Conservation (phyloP, 2,797 vertebrate species). For the Ctenosaura bakeri region DNA sequence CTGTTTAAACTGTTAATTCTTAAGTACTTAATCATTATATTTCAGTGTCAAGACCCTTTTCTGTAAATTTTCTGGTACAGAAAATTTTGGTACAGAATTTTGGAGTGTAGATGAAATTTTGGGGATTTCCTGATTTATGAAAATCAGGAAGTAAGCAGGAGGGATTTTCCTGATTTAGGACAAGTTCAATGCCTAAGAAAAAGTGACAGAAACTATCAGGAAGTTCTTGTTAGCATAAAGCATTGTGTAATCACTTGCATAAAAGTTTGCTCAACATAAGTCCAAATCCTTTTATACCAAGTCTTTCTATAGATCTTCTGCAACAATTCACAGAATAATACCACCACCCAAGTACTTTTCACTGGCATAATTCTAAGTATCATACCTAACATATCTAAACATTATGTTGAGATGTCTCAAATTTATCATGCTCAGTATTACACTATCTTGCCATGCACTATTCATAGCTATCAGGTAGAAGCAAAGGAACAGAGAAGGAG, state of each 20-base stretch:
- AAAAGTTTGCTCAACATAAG: neutral
- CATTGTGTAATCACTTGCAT: neutral
- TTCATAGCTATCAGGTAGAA: neutral
- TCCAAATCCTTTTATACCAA: neutral
- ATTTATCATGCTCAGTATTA: neutral
- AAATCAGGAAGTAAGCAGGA: neutral
- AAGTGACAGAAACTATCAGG: neutral
- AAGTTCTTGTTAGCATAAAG: neutral
- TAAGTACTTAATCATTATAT: neutral
- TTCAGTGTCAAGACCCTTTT: neutral
- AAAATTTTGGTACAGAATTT: neutral
- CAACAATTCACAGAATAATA: neutral
- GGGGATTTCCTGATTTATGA: too few relatives aligned
- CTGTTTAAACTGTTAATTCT: neutral
- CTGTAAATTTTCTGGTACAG: neutral
- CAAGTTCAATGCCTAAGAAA: conserved; percentile 4
- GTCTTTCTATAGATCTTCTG: neutral
- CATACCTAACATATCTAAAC: neutral
- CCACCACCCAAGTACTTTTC: neutral
- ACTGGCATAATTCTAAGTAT: neutral
- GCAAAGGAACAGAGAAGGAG: neutral
- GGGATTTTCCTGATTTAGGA: neutral
- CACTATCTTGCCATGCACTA: neutral
- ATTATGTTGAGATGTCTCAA: neutral
- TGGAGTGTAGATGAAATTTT: too few relatives aligned